A percentile compares a stretch with the other conserved stretches of the same genome.
Conservation (phyloP, 2,888 invertebrate species). For the Margaritifera margaritifera region DNA sequence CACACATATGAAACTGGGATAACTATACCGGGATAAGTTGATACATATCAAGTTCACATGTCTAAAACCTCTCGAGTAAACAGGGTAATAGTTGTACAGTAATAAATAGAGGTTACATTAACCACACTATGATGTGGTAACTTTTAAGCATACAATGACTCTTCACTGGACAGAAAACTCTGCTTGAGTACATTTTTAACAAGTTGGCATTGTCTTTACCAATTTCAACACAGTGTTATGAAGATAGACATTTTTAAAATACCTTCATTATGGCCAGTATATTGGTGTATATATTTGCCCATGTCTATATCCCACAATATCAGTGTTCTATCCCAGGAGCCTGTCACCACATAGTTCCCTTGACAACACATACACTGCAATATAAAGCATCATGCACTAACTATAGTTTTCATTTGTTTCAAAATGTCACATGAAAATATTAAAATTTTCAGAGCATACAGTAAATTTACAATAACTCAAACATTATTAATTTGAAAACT, state of each 20-base stretch:
- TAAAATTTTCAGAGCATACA: too few relatives aligned
- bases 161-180: neutral
- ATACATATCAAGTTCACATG: too few relatives aligned
- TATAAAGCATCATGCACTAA: neutral
- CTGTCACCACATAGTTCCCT: constrained; percentile 56
- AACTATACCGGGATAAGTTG: too few relatives aligned
- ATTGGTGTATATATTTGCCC: constrained; percentile 44
- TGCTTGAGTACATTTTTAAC: neutral
- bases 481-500: too few relatives aligned
- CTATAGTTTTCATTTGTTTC: too few relatives aligned
- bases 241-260: neutral
- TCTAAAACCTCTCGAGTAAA: too few relatives aligned
- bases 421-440: too few relatives aligned
- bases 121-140: neutral
- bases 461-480: too few relatives aligned
- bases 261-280: constrained; percentile 66
- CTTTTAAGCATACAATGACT: neutral
- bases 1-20: too few relatives aligned
- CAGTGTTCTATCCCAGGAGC: constrained; percentile 65
- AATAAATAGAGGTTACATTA: constrained; percentile 6
- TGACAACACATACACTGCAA: constrained; percentile 58
- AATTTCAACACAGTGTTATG: neutral
- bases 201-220: neutral
- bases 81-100: neutral
- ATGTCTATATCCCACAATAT: constrained; percentile 62